Base-by-base conservation (phyloP, 1,140 invertebrate species). In the Platorchestia sp. region DNA sequence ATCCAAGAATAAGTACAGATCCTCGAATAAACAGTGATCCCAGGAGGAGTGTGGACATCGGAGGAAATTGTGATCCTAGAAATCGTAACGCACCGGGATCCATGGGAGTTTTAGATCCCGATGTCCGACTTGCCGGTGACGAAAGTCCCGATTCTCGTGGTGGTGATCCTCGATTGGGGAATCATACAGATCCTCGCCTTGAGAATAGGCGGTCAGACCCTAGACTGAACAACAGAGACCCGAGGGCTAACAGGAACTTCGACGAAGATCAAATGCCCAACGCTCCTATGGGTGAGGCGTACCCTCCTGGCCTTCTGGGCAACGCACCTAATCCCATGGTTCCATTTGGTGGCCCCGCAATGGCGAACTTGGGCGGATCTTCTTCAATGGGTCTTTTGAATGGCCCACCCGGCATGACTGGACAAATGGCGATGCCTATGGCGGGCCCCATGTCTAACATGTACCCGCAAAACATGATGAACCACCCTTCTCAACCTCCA, bases 71-170 rank as follows among this genome's bases (percentile, higher is more conserved):
- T 89, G 87, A 89, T 89, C 87, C 87, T 16, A 89, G 87, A 44
- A 89, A 89, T 89, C 87, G 87, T 42, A 89, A 44, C 41, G 5
- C 27, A 41, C 14, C 41, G 27, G 87, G 41, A 42, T 42, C 41
- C 16, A 43, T 89, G 7, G 45, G 44, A 45, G 45, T 36, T 14
- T 0, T 47, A 47, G 91, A 93, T 45, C 44, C 45, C 40, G 91
- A 93, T 45, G 43, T 93, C 16, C 91, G 91, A 19, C 36, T 93
- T 42, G 47, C 44, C 40, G 45, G 43, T 7, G 45, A 44, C 14
- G 91, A 93, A 93, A 93, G 91, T 93, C 91, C 91, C 1, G 91
- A 93, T 93, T 40, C 91, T 27, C 91, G 43, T n/a, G 45, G 40
- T 44, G n/a, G 89, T 7, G 91, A 93, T 93, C 91, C 91, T 6